A percentile compares a stretch with the other conserved stretches of the same genome.
Evolutionary conservation across 2,797 vertebrate species (phyloP).

Genomic region (Knipowitschia caucasica): DNA sequence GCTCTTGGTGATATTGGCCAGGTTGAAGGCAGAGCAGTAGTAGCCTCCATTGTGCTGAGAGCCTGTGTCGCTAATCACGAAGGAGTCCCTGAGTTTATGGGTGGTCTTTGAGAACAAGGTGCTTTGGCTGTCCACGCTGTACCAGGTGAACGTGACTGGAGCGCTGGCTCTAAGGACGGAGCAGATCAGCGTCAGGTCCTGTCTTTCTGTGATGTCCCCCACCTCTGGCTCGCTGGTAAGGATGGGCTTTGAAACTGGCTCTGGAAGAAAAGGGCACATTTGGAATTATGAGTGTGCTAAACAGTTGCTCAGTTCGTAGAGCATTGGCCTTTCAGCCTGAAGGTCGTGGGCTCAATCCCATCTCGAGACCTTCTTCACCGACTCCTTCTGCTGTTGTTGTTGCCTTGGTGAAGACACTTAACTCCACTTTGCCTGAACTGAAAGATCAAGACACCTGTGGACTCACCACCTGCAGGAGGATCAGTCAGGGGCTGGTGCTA

Average conservation of each 20-base stretch:
- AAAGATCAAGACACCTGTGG: too few species aligned
- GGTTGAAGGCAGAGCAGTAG: conserved; percentile 63
- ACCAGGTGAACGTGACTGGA: conserved; percentile 69
- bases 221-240: conserved; percentile 28
- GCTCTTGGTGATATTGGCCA: conserved; percentile 21
- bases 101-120: not conserved
- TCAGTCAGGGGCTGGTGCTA: too few species aligned
- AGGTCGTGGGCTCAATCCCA: too few species aligned
- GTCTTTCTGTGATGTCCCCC: conserved; percentile 52
- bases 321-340: too few species aligned
- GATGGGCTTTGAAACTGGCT: conserved; percentile 58
- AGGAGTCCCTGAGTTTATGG: not conserved
- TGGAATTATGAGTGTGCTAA: too few species aligned
- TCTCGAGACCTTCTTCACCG: too few species aligned
- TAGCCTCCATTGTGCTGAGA: conserved; percentile 56
- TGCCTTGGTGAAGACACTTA: too few species aligned
- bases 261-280: conserved; percentile 37
- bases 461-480: too few species aligned
- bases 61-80: conserved; percentile 32
- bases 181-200: conserved; percentile 62
- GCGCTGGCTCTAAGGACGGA: conserved; percentile 54
- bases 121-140: not conserved
- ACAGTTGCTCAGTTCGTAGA: too few species aligned
- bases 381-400: too few species aligned
- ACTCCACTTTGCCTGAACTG: too few species aligned